Evolutionary conservation across 2,797 vertebrate genomes (phyloP), one percentile per base, ranked within the genome.

Genomic region (Acrocephalus scirpaceus): DNA sequence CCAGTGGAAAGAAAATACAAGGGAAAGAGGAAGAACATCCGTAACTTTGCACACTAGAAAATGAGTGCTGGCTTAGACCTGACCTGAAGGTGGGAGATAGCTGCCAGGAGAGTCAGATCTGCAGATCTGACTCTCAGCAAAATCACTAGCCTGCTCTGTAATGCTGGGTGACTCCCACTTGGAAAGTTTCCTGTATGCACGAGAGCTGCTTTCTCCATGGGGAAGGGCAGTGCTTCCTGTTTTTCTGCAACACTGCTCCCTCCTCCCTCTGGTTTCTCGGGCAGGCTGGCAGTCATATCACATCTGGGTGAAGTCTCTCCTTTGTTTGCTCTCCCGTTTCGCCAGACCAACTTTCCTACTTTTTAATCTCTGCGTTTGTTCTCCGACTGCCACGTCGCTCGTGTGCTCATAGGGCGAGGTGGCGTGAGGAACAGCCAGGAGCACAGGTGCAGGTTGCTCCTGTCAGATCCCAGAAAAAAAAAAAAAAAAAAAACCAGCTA

Each of bases 291-390:
- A 88, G 80, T 70, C 1, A 1, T 66, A 7, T 60, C 4, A 3
- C 12, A 5, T 50, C 72, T 86, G 83, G 62, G 66, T 93, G 84
- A 93, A 96, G 94, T 95, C 89, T 93, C 57, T 93, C 86, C 92
- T 95, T 94, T 97, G 95, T 96, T 97, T 97, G 92, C 83, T 94
- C 27, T 95, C 9, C 90, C 76, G 83, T 90, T 94, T 79, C 20
- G 0, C 86, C 77, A 81, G 66, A 71, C 64, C 0, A 9, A 80
- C 92, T 95, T 92, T 54, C 53, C 54, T 65, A 27, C 54, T 82
- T 85, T 81, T 53, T 93, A 7, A 86, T 71, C 79, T 81, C 48
- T 0, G 0, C 0, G 1, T 88, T 92, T 95, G 90, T 90, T 95
- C 82, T 92, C 42, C 0, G 2, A 44, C 56, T 90, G 95, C 95